Evolutionary conservation across 2,113 vertebrate genomes (phyloP), one percentile per base, ranked within the genome.

Genomic region (Gobio gobio): DNA sequence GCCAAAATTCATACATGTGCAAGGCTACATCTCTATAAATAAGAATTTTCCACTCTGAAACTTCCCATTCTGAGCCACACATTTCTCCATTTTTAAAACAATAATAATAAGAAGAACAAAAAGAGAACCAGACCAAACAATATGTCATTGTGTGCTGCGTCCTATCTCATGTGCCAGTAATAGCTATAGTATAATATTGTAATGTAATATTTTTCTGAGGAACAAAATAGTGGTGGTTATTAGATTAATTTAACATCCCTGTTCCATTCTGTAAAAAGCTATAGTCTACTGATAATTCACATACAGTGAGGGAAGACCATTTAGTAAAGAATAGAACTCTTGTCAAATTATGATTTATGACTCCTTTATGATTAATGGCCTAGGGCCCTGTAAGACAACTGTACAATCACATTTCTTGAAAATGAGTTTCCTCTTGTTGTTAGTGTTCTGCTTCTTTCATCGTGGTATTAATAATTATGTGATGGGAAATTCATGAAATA

Each of bases 261-360:
- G 54, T 18, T 78, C 9, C 77, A 73, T 51, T 78, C 14, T 43
- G 78, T 82, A 87, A 87, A 63, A 24, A 75, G 49, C 79, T 79
- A 87, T 12, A 29, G 29, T 2, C 29, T 29, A 18, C 72, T 85
- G 85, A 54, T 78, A 86, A 82, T 85, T 82, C 61, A 24, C 1
- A 72, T 16, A 72, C 22, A n/a, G 26, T 22, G 43, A 24, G 45
- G 22, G 18, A 43, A 81, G 3, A 54, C 72, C 8, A 22, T 12
- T 26, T 58, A 75, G 20, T 81, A 59, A 22, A 59, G 26, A 70
- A 24, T 58, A 43, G 54, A 66, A 56, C 75, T 47, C 8, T 43
- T 7, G n/a, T 86, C 14, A 63, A 29, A 45, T 68, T 18, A 70
- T 70, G 43, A 76, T 78, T 83, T 4, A 72, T 66, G n/a, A 54